These are phyloP conservation scores for Diplolepis rosae DNA, from an alignment of 2,888 invertebrate species.

Conservation along the genomic window DNA sequence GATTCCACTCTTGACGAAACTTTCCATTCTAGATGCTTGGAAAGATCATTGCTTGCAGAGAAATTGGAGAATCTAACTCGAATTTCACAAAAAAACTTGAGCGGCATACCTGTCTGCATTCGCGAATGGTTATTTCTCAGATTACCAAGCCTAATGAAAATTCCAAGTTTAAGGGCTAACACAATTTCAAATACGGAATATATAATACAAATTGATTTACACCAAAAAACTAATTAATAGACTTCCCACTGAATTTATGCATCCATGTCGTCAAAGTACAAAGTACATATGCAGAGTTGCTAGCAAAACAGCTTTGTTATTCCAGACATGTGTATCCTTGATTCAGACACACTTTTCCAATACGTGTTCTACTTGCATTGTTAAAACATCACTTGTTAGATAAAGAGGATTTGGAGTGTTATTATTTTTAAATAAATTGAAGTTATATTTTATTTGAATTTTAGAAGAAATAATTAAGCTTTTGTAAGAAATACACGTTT, in stretches of 20 bases:
- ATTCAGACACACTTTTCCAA: conserved; percentile 18
- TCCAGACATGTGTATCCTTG: conserved; percentile 7
- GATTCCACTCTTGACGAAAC: conserved; percentile 36
- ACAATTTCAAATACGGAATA: neutral
- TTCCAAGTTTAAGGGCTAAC: neutral
- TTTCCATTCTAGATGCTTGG: conserved; percentile 37
- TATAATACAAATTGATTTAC: conserved; percentile 11
- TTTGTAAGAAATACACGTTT: neutral
- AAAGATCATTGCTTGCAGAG: conserved; percentile 30
- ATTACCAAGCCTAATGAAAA: neutral
- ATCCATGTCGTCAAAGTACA: conserved; percentile 16
- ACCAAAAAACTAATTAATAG: conserved; percentile 10
- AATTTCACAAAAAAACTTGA: conserved; percentile 12
- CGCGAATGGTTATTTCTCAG: conserved; percentile 11
- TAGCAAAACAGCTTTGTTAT: conserved; percentile 5
- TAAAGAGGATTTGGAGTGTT: neutral
- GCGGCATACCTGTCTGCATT: neutral
- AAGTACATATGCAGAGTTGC: conserved; percentile 1
- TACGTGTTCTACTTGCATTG: conserved; percentile 9
- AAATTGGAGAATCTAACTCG: conserved; percentile 30
- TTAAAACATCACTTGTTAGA: neutral
- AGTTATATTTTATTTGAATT: neutral
- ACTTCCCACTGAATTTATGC: conserved; percentile 26
- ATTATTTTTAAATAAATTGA: neutral
- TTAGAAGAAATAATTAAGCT: no score